Percentiles rank a stretch among this genome's conserved stretches.
Conservation (phyloP, 2,113 vertebrate species). For the Aviceda subcristata region DNA sequence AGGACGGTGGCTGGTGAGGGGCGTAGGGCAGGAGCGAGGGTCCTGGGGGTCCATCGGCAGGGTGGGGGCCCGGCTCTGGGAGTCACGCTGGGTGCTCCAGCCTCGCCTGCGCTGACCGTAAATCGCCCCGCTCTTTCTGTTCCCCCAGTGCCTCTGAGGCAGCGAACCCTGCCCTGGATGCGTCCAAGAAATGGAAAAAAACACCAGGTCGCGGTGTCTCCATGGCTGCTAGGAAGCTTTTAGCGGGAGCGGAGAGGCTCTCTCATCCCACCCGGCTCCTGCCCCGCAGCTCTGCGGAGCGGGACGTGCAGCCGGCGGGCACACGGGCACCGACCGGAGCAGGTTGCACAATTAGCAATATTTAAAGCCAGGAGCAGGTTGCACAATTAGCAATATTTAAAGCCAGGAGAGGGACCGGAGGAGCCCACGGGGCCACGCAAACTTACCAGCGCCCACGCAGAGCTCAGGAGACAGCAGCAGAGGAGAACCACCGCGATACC, state of each 20-base stretch:
- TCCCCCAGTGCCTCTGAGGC: accelerated
- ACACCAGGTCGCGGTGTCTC: accelerated
- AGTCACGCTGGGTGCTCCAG: neutral
- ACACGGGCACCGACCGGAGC: accelerated
- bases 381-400: neutral
- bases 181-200: neutral
- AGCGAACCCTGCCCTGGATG: neutral
- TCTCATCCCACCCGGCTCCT: neutral
- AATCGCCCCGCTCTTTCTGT: accelerated
- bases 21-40: neutral
- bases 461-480: constrained; percentile 40
- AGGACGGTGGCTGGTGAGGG: neutral
- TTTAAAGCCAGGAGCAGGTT: neutral
- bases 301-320: accelerated
- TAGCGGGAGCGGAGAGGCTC: neutral
- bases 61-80: neutral
- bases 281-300: neutral
- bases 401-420: neutral
- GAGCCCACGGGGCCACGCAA: neutral
- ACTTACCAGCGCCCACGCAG: constrained; percentile 48
- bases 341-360: neutral
- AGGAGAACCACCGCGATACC: neutral
- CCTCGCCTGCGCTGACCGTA: accelerated
- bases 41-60: neutral
- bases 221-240: neutral